Conservation (phyloP, 2,113 vertebrate species). For the Pseudolaguvia tuberculata region DNA sequence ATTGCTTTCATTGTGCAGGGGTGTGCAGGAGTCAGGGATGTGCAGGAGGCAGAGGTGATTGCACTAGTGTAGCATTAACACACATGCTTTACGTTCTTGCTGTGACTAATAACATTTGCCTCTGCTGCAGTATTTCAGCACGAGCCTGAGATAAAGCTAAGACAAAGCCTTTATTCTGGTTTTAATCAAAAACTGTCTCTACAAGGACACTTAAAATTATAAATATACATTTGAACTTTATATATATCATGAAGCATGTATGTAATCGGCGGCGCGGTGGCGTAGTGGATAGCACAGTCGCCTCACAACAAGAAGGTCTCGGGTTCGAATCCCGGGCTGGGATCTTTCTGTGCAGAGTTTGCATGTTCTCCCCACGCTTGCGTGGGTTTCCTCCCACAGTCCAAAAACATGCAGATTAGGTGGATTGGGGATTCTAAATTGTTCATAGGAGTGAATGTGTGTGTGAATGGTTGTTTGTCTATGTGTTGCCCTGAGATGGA, state of each 20-base stretch:
- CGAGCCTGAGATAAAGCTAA: slow-evolving; percentile 61
- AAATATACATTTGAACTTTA: slow-evolving; percentile 16
- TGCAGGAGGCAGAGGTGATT: slow-evolving; percentile 66
- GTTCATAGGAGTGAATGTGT: too few relatives aligned
- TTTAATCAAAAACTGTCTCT: slow-evolving; percentile 24
- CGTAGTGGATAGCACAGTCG: too few relatives aligned
- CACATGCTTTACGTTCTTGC: slow-evolving; percentile 69
- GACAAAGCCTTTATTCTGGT: slow-evolving; percentile 34
- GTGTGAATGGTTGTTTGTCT: too few relatives aligned
- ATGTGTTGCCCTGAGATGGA: too few relatives aligned
- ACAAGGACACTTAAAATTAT: slow-evolving; percentile 15
- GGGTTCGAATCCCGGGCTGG: too few relatives aligned
- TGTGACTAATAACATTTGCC: slow-evolving; percentile 64
- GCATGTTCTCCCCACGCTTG: too few relatives aligned
- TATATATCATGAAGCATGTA: not conserved
- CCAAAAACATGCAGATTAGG: too few relatives aligned
- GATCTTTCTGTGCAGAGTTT: too few relatives aligned
- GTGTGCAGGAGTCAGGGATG: slow-evolving; percentile 44
- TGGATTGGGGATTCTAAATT: too few relatives aligned
- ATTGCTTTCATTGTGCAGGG: slow-evolving; percentile 16
- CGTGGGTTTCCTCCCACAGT: too few relatives aligned
- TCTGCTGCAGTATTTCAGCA: slow-evolving; percentile 50
- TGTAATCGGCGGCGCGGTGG: too few relatives aligned
- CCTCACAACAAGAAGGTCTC: too few relatives aligned
- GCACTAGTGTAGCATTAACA: slow-evolving; percentile 68